phyloP scores from a whole-genome alignment of 2,888 invertebrate species.

The Callinectes sapidus region DNA sequence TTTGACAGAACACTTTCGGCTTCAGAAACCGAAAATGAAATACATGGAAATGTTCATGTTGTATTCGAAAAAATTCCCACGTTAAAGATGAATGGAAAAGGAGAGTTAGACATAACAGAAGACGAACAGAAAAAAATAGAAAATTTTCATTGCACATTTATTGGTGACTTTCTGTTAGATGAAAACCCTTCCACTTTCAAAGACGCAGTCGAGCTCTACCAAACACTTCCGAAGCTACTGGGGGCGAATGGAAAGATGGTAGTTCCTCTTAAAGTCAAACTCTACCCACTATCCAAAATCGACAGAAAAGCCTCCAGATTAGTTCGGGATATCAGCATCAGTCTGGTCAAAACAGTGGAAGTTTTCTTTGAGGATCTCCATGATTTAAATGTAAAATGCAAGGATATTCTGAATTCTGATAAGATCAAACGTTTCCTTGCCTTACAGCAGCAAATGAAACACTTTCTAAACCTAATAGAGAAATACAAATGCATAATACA shows the following conservation, averaged over 20 bases:
- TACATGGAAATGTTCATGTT: not conserved
- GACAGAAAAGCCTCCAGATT: conserved; percentile 35
- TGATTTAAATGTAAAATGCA: conserved; percentile 36
- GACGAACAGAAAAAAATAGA: conserved; percentile 10
- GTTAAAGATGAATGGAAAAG: not conserved
- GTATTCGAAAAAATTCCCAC: conserved; percentile 22
- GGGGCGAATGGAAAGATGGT: conserved; percentile 12
- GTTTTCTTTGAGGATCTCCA: conserved; percentile 37
- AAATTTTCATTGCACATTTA: conserved; percentile 27
- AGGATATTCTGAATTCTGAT: conserved; percentile 23
- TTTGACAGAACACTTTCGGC: conserved; percentile 32
- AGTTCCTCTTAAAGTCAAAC: conserved; percentile 29
- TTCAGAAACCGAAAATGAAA: not conserved
- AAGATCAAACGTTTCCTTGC: not conserved
- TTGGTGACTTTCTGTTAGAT: conserved; percentile 28
- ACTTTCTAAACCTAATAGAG: not conserved
- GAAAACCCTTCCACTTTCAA: not conserved
- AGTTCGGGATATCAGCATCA: conserved; percentile 44
- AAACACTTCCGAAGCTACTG: conserved; percentile 10
- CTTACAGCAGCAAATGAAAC: not conserved
- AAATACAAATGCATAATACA: conserved; percentile 35
- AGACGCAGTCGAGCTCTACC: conserved; percentile 36
- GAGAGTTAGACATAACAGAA: not conserved
- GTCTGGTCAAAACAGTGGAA: conserved; percentile 19
- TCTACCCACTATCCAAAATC: conserved; percentile 32